phyloP scores from a whole-genome alignment of 64 coral and sea anemone genomes.

The Porites australiensis region DNA sequence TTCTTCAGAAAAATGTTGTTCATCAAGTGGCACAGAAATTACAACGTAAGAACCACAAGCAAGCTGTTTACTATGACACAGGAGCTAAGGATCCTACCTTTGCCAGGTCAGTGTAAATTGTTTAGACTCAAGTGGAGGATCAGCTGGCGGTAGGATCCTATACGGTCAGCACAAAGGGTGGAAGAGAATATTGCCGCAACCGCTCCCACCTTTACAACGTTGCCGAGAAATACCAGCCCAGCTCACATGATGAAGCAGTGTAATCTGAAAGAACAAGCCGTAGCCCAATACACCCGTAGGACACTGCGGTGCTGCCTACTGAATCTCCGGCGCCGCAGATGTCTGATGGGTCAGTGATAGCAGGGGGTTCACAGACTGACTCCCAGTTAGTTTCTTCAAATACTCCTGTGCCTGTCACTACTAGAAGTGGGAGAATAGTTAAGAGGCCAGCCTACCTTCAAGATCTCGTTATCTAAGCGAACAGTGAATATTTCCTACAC shows the following conservation, averaged over 20 bases:
- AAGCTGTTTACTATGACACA: no score
- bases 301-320: not conserved
- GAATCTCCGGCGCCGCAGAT: not conserved
- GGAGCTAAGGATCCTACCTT: no score
- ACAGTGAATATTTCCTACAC: no score
- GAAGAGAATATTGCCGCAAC: no score
- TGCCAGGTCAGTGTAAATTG: no score
- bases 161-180: no score
- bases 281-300: not conserved
- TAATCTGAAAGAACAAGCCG: not conserved
- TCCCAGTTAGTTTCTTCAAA: not conserved
- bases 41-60: no score
- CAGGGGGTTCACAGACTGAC: not conserved
- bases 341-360: not conserved
- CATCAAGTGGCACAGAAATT: no score
- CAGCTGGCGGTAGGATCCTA: no score
- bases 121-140: no score
- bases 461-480: not conserved
- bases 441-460: not conserved
- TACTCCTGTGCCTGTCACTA: not conserved
- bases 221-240: not conserved
- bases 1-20: not conserved
- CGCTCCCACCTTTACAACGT: no score
- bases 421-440: conserved; percentile 18
- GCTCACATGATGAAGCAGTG: no score